These are phyloP conservation scores for Dallia pectoralis DNA, from an alignment of 2,797 vertebrate species.

Conservation along the genomic window DNA sequence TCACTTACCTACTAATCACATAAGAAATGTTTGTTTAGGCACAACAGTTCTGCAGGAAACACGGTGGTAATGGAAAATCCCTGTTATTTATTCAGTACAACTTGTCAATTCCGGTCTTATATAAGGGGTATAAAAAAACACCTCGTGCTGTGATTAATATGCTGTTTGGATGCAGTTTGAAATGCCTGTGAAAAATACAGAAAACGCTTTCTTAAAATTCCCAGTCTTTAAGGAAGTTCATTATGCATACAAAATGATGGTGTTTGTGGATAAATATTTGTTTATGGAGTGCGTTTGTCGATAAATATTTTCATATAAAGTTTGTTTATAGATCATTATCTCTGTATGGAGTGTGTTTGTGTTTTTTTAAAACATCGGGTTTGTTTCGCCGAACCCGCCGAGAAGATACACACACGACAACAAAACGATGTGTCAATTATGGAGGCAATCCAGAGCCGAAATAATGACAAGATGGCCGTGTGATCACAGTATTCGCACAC, in stretches of 20 bases:
- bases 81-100: background rate
- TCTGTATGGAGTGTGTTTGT: no score
- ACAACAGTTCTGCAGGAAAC: background rate
- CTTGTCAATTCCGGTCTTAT: background rate
- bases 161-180: background rate
- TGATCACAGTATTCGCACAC: conserved; percentile 19
- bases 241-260: background rate
- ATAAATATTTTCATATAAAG: no score
- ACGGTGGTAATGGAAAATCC: background rate
- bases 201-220: background rate
- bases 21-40: no score
- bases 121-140: background rate
- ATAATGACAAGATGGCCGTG: background rate
- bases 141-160: background rate
- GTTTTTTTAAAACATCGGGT: no score
- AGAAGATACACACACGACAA: no score
- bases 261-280: no score
- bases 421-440: background rate
- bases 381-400: no score
- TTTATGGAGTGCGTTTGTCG: no score
- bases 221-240: background rate
- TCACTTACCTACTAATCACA: no score
- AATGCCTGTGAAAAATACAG: background rate
- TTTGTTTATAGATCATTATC: no score
- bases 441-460: background rate